Evolutionary conservation across 2,888 invertebrate species (phyloP).

Genomic region (Philereme vetulata): DNA sequence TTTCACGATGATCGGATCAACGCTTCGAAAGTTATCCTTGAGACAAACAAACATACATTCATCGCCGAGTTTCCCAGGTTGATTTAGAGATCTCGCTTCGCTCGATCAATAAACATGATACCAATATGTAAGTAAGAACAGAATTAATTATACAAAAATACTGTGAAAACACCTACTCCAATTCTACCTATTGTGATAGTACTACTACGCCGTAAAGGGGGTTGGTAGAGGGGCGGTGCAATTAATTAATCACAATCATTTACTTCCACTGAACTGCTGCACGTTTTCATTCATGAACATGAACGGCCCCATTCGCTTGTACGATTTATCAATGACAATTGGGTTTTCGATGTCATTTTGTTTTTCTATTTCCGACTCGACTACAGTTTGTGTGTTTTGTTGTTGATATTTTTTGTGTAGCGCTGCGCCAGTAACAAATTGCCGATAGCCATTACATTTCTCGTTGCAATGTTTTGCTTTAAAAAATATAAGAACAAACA

Average conservation of each 20-base stretch:
- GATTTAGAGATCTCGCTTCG: too few species aligned
- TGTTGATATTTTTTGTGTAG: constrained; percentile 4
- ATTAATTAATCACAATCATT: too few species aligned
- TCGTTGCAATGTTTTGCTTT: too few species aligned
- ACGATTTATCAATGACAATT: constrained; percentile 62
- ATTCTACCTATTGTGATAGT: neutral
- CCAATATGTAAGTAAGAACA: too few species aligned
- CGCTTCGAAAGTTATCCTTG: too few species aligned
- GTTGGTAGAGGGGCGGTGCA: constrained; percentile 29
- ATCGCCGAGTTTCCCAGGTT: too few species aligned
- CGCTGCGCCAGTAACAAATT: constrained; percentile 2
- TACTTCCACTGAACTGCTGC: constrained; percentile 48
- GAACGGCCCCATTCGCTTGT: constrained; percentile 37
- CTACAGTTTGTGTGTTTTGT: constrained; percentile 18
- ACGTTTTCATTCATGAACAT: constrained; percentile 60
- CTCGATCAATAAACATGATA: too few species aligned
- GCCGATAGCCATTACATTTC: constrained; percentile 8
- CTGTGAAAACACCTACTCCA: too few species aligned
- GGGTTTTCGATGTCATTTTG: constrained; percentile 52
- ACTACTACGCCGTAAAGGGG: constrained; percentile 18
- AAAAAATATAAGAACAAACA: too few species aligned
- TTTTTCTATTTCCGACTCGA: constrained; percentile 37
- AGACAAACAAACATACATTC: too few species aligned
- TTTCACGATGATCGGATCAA: too few species aligned
- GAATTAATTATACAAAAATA: too few species aligned